phyloP scores from a whole-genome alignment of 1,140 invertebrate species.

The Ctenoplectra terminalis region DNA sequence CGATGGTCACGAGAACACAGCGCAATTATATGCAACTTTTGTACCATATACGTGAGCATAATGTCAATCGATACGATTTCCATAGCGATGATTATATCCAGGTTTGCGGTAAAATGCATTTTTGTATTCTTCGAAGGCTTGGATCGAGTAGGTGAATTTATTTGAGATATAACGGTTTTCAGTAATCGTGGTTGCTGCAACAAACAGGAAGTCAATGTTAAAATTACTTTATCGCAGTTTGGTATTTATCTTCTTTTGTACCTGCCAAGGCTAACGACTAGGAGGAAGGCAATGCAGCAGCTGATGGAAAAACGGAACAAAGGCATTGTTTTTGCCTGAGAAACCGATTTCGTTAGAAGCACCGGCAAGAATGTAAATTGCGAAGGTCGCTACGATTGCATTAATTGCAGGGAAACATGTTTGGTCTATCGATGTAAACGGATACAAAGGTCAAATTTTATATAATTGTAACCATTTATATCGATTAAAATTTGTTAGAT shows the following conservation, averaged over 20 bases:
- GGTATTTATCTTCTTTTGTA: constrained; percentile 36
- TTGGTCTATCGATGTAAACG: background rate
- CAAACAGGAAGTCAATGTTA: constrained; percentile 12
- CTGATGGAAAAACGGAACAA: constrained; percentile 45
- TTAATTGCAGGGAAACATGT: background rate
- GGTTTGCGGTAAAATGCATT: background rate
- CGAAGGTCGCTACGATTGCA: constrained; percentile 41
- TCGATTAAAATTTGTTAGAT: background rate
- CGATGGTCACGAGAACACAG: background rate
- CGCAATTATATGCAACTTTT: constrained; percentile 12
- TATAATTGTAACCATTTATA: background rate
- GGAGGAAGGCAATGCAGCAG: constrained; percentile 28
- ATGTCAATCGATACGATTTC: constrained; percentile 25
- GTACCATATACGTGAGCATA: constrained; percentile 15
- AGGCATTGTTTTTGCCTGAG: constrained; percentile 49
- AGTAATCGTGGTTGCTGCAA: background rate
- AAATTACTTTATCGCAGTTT: constrained; percentile 1
- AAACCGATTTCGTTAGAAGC: constrained; percentile 46
- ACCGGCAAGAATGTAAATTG: constrained; percentile 26
- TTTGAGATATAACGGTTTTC: background rate
- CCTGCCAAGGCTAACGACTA: constrained; percentile 23
- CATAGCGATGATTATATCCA: constrained; percentile 10
- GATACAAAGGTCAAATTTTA: background rate
- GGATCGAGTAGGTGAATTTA: background rate
- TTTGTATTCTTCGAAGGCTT: background rate